phyloP scores from a whole-genome alignment of 2,888 invertebrate species.

The Zhuqinia jingwanae region DNA sequence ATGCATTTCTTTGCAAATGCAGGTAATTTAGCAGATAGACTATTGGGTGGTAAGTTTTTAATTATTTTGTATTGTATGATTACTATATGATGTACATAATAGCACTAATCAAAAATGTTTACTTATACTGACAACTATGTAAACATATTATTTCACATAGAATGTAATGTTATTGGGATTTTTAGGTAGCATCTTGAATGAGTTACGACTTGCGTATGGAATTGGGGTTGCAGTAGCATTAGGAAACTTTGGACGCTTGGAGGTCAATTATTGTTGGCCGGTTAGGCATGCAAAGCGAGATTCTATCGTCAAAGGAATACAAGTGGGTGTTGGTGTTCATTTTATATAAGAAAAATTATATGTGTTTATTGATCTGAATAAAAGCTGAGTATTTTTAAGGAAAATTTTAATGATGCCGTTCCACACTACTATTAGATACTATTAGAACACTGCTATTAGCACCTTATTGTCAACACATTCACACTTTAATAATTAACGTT shows the following conservation, averaged over 20 bases:
- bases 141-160: no score
- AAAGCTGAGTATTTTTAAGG: not conserved
- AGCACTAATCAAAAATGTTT: not conserved
- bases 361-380: not conserved
- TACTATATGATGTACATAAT: no score
- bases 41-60: slow-evolving; percentile 22
- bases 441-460: not conserved
- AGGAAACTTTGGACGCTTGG: slow-evolving; percentile 53
- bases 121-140: no score
- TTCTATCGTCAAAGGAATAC: slow-evolving; percentile 43
- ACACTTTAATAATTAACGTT: no score
- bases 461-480: not conserved
- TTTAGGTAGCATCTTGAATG: slow-evolving; percentile 21
- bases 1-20: slow-evolving; percentile 54
- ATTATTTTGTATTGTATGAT: not conserved
- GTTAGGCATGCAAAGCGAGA: not conserved
- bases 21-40: slow-evolving; percentile 53
- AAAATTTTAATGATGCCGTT: no score
- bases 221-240: slow-evolving; percentile 48
- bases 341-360: slow-evolving; percentile 38
- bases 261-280: slow-evolving; percentile 62
- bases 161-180: not conserved
- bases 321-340: slow-evolving; percentile 58
- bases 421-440: not conserved
- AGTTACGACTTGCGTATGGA: slow-evolving; percentile 40